Evolutionary conservation across 2,888 invertebrate species (phyloP), one percentile per base, ranked within the genome.

Genomic region (Aphidius colemani): DNA sequence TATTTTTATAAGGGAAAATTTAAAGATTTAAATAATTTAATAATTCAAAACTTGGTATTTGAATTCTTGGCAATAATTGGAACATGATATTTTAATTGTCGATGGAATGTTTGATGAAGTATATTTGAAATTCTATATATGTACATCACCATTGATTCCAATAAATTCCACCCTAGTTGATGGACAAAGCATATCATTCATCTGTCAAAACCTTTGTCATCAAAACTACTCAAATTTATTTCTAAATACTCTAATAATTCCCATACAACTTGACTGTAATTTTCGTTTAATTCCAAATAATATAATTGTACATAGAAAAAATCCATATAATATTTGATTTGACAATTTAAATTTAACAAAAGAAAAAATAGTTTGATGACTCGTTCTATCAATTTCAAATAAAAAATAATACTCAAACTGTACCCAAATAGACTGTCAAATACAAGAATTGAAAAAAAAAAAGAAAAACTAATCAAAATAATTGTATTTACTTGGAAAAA

Each of bases 41-140:
- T 40, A 41, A 40, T 46, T 3, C 1, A 18, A 18, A 18, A 18
- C 2, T 10, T 18, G 9, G 8, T 7, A 8, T 46, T 8, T 10
- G 9, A 8, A 30, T 18, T 6, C 56, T 62, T 7, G 6, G 41
- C 39, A 56, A 56, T 57, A 56, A 56, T 57, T 62, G 43, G 43
- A 50, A 62, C 62, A 55, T 41, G 46, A 46, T 30, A 61, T 55
- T 61, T 41, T 18, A 61, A 46, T 61, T 41, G 39, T 39, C 40
- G n/a, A 46, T 43, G 46, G 53, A 51, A 62, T 62, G 13, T 44
- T 44, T n/a, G 57, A 62, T 62, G 7, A 11, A 53, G 46, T 53
- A 11, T 60, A 40, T 44, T 30, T 39, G 46, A 53, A 46, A 40
- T 8, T 45, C 40, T 46, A 40, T n/a, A 43, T 11, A n/a, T 41